These are phyloP conservation scores for Paramormyrops kingsleyae DNA, from an alignment of 2,113 vertebrate genomes.

Conservation along the genomic window DNA sequence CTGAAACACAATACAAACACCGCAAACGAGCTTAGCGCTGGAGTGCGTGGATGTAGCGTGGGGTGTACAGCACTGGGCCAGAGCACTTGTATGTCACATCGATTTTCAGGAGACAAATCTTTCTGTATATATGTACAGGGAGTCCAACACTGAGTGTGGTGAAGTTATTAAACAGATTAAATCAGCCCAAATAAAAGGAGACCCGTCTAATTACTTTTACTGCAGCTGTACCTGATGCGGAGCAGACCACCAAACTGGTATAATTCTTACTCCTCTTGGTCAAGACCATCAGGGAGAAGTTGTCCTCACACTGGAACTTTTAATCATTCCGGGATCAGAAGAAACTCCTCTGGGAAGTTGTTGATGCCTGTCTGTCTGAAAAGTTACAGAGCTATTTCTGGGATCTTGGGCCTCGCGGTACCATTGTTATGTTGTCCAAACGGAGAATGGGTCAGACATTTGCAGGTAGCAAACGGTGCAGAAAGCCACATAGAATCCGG, in stretches of 20 bases:
- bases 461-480: not conserved
- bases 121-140: not conserved
- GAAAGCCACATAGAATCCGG: not conserved
- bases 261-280: not conserved
- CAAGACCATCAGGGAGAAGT: not conserved
- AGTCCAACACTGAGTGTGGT: not conserved
- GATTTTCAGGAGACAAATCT: not conserved
- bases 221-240: not conserved
- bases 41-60: not conserved
- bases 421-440: not conserved
- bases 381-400: not conserved
- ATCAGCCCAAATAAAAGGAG: not conserved
- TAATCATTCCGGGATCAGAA: not conserved
- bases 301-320: not conserved
- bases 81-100: not conserved
- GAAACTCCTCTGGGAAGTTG: not conserved
- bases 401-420: not conserved
- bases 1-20: no score
- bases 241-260: not conserved
- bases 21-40: not conserved
- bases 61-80: not conserved
- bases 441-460: not conserved
- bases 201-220: not conserved
- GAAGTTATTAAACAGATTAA: not conserved
- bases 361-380: not conserved